Conservation (phyloP, 2,797 vertebrate genomes). For the Gallinago stenura region DNA sequence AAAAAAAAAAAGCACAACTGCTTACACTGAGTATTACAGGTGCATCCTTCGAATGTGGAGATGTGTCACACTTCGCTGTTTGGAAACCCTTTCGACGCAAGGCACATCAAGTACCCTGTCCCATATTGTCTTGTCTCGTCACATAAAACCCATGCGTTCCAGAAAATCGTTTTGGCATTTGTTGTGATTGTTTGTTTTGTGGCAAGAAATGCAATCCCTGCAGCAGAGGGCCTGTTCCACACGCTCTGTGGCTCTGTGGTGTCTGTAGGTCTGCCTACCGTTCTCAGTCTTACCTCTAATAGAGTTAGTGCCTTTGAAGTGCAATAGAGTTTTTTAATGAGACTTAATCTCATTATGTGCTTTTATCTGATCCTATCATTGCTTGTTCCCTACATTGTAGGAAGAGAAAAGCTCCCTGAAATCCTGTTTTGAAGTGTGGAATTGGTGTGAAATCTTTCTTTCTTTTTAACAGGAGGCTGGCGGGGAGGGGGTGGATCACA, state of each 20-base stretch:
- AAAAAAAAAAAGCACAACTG: neutral
- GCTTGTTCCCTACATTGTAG: neutral
- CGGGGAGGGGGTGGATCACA: neutral
- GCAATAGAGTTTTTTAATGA: conserved; percentile 4
- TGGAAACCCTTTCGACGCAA: neutral
- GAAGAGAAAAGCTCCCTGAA: neutral
- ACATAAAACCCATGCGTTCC: neutral
- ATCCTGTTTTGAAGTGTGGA: neutral
- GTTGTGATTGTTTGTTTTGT: neutral
- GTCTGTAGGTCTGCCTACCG: neutral
- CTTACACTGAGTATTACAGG: neutral
- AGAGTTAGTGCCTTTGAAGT: conserved; percentile 7
- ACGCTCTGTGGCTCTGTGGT: fast-evolving
- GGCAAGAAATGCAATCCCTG: neutral
- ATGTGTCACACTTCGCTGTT: neutral
- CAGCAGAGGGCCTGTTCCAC: fast-evolving
- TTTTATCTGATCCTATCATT: conserved; percentile 21
- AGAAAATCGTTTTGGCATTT: neutral
- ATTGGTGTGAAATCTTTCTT: neutral
- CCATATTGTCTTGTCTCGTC: neutral
- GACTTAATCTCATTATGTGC: conserved; percentile 8
- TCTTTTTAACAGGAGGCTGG: neutral
- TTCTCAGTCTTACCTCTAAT: neutral
- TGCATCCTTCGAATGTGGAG: too few species aligned
- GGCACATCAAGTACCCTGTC: neutral